These are phyloP conservation scores for Pollenia angustigena DNA, from an alignment of 2,888 invertebrate species.

Conservation along the genomic window DNA sequence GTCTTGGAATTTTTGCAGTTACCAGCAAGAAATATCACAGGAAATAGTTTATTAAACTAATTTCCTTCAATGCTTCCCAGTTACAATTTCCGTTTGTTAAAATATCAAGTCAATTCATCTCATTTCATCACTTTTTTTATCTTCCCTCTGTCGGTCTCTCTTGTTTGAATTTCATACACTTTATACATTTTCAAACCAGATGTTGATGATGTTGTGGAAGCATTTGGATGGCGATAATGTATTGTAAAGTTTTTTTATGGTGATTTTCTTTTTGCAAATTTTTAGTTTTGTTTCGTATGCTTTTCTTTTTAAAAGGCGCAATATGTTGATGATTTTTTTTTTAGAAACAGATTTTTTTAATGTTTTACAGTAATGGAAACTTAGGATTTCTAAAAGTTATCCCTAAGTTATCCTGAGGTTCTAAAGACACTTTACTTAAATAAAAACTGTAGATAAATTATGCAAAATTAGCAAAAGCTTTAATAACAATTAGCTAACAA, in stretches of 20 bases:
- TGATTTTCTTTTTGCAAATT: conserved; percentile 6
- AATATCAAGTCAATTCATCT: conserved; percentile 54
- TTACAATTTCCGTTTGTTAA: conserved; percentile 72
- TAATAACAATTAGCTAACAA: too few relatives aligned
- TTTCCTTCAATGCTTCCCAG: conserved; percentile 70
- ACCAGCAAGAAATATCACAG: conserved; percentile 40
- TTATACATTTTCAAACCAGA: conserved; percentile 30
- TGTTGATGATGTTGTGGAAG: conserved; percentile 5
- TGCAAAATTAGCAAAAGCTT: too few relatives aligned
- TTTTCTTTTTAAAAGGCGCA: conserved; percentile 15
- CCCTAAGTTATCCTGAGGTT: too few relatives aligned
- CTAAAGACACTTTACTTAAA: too few relatives aligned
- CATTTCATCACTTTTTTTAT: conserved; percentile 39
- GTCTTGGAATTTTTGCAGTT: background rate
- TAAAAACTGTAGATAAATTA: too few relatives aligned
- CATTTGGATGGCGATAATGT: background rate
- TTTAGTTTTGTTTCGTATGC: conserved; percentile 2
- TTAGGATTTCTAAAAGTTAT: too few relatives aligned
- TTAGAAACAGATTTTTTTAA: background rate
- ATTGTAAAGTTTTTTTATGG: background rate
- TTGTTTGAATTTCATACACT: conserved; percentile 20
- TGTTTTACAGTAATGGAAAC: background rate
- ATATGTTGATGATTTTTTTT: conserved; percentile 1
- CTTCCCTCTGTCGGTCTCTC: background rate
- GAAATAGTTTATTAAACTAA: conserved; percentile 72